phyloP scores from a whole-genome alignment of 23 tunicate genomes.

The Trididemnum clinides region DNA sequence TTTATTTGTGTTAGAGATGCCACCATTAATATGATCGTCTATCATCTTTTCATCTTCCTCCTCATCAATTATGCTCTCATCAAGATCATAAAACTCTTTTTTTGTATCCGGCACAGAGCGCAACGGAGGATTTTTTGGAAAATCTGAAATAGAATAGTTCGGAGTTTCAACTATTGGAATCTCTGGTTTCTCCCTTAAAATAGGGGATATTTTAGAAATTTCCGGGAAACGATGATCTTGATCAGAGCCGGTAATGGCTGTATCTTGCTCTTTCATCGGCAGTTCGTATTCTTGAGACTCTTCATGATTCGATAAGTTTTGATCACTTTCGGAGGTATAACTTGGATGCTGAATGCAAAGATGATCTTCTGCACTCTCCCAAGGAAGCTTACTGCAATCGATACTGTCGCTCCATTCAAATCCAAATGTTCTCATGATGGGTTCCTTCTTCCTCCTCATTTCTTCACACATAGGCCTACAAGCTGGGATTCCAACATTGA shows the following conservation, averaged over 20 bases:
- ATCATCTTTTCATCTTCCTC: neutral
- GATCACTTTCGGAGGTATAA: neutral
- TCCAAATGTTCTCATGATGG: constrained; percentile 40
- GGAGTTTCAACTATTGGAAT: too few species aligned
- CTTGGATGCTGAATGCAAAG: constrained; percentile 60
- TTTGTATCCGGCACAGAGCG: too few species aligned
- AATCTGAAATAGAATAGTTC: too few species aligned
- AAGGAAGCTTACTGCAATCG: constrained; percentile 58
- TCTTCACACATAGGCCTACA: constrained; percentile 82
- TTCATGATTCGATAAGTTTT: neutral
- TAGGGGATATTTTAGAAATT: too few species aligned
- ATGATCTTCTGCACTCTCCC: constrained; percentile 13
- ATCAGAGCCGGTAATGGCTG: too few species aligned
- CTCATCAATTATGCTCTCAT: neutral
- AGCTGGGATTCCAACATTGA: constrained; percentile 61
- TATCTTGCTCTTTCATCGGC: too few species aligned
- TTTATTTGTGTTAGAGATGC: neutral
- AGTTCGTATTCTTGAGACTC: neutral
- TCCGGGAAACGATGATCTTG: too few species aligned
- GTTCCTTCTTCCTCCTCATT: constrained; percentile 58
- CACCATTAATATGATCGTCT: neutral
- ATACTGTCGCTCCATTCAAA: constrained; percentile 66
- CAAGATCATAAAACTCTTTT: too few species aligned
- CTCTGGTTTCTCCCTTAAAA: too few species aligned
- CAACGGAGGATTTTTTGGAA: too few species aligned